Conservation (phyloP, 2,888 invertebrate species). For the Neoscelio sp. region DNA sequence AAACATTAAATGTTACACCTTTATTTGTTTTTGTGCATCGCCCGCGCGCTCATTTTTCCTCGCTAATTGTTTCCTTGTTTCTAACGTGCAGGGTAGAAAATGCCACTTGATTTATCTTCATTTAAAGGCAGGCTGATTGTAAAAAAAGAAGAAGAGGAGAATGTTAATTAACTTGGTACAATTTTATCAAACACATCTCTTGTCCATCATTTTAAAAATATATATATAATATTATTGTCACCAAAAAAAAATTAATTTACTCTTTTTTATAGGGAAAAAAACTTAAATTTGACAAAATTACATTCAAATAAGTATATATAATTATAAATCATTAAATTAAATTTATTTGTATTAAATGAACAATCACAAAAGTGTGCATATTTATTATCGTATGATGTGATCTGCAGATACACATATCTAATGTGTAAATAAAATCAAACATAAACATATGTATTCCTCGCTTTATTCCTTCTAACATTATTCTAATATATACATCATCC, state of each 20-base stretch:
- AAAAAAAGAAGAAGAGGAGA: constrained; percentile 7
- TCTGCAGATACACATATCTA: background rate
- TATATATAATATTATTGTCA: background rate
- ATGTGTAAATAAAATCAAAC: background rate
- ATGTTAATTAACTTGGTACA: constrained; percentile 1
- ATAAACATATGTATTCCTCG: background rate
- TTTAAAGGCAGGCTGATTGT: too few species aligned
- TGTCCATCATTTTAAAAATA: background rate
- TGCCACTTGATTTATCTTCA: constrained; percentile 1
- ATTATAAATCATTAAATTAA: background rate
- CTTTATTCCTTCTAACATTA: background rate
- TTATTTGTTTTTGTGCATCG: constrained; percentile 73
- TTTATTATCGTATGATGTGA: background rate
- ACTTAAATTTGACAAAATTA: constrained; percentile 1
- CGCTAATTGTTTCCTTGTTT: constrained; percentile 56
- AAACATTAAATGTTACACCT: constrained; percentile 82
- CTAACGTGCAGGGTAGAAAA: constrained; percentile 68
- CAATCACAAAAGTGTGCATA: background rate
- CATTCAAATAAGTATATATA: constrained; percentile 1
- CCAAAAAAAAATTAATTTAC: background rate
- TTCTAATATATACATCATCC: background rate
- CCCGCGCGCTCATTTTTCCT: constrained; percentile 65
- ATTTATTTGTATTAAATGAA: constrained; percentile 6
- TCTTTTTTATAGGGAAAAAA: too few species aligned
- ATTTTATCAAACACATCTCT: background rate